phyloP scores from a whole-genome alignment of 2,888 invertebrate species.

The Phengaris arion region DNA sequence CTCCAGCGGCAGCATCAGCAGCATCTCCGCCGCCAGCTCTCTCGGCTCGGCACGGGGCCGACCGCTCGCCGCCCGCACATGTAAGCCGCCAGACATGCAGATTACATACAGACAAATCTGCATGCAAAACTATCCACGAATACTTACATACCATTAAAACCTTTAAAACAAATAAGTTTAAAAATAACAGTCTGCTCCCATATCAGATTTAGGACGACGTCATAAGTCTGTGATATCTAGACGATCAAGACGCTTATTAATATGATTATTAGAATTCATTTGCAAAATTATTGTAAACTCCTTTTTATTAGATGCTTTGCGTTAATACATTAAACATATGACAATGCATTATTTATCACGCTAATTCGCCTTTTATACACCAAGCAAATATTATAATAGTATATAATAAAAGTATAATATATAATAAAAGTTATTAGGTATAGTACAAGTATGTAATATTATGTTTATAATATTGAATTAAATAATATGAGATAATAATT shows the following conservation, averaged over 20 bases:
- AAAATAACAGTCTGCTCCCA: background rate
- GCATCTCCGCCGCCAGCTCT: slow-evolving; percentile 80
- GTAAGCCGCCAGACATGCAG: slow-evolving; percentile 58
- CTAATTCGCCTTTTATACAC: no score
- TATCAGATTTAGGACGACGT: background rate
- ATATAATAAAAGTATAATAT: no score
- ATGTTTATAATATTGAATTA: no score
- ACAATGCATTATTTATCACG: background rate
- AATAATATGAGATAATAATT: no score
- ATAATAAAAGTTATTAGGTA: no score
- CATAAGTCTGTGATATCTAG: background rate
- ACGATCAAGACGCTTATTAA: background rate
- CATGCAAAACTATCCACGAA: background rate
- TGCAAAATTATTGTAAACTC: background rate
- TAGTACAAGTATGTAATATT: no score
- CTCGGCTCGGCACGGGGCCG: slow-evolving; percentile 78
- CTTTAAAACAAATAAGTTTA: background rate
- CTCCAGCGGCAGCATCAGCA: slow-evolving; percentile 79
- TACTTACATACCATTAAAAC: background rate
- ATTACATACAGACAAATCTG: background rate
- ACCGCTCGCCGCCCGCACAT: slow-evolving; percentile 86
- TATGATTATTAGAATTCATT: background rate
- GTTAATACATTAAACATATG: background rate
- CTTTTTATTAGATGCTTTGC: background rate
- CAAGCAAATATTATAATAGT: no score